Percentiles rank a stretch among this genome's conserved stretches.
Evolutionary conservation across 2,888 invertebrate genomes (phyloP).

Genomic region (Iselma pallidipennis): DNA sequence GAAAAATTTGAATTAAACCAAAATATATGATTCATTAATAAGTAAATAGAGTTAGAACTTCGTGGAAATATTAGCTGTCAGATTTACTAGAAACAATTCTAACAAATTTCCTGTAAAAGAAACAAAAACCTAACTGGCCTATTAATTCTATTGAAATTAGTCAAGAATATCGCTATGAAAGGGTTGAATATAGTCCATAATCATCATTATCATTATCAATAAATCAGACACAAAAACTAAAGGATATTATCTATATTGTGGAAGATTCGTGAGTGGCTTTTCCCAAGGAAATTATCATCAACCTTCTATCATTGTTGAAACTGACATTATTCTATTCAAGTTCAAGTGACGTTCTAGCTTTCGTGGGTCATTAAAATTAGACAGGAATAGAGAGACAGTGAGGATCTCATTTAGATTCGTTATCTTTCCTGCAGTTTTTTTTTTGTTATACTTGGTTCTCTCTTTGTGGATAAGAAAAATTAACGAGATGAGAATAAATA

Average conservation of each 20-base stretch:
- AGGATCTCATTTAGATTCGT: slow-evolving; percentile 1
- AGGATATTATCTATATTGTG: not conserved
- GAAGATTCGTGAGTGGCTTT: not conserved
- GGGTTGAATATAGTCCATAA: slow-evolving; percentile 3
- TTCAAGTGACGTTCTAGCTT: not conserved
- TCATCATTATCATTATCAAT: not conserved
- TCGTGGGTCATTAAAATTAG: slow-evolving; percentile 2
- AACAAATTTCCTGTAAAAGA: too few relatives aligned
- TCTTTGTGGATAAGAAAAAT: too few relatives aligned
- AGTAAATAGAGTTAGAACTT: too few relatives aligned
- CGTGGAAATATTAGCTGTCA: too few relatives aligned
- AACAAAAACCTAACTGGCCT: not conserved
- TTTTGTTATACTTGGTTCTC: not conserved
- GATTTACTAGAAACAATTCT: too few relatives aligned
- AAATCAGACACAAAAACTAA: not conserved
- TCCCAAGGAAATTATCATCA: not conserved
- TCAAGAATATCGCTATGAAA: not conserved
- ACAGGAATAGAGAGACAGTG: not conserved
- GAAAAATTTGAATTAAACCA: too few relatives aligned
- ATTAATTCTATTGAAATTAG: not conserved
- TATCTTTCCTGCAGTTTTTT: not conserved
- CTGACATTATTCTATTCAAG: not conserved
- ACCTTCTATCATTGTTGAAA: not conserved
- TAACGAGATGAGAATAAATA: not conserved
- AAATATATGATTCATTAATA: too few relatives aligned